phyloP scores from a whole-genome alignment of 2,113 vertebrate species.

The Casuarius casuarius region DNA sequence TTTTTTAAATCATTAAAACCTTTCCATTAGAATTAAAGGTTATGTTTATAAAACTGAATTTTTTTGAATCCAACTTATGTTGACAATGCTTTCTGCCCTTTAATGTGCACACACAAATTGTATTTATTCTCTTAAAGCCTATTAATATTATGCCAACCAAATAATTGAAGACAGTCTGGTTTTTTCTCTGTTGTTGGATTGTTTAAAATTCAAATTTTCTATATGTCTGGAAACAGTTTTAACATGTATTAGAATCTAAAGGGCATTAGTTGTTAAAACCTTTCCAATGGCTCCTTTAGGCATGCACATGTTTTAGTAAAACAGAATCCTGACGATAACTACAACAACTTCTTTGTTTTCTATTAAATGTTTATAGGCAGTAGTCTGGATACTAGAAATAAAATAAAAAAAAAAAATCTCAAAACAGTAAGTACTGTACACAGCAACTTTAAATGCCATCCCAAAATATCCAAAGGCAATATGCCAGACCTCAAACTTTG shows the following conservation, averaged over 20 bases:
- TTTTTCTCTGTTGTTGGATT: not conserved
- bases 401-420: not conserved
- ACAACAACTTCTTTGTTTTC: not conserved
- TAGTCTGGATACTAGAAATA: not conserved
- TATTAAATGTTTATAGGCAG: not conserved
- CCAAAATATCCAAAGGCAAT: not conserved
- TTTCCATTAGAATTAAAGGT: not conserved
- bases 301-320: fast-evolving
- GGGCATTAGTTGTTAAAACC: not conserved
- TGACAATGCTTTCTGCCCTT: not conserved
- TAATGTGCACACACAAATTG: not conserved
- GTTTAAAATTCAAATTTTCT: not conserved
- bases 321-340: not conserved
- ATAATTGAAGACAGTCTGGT: not conserved
- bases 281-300: not conserved
- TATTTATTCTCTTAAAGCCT: not conserved
- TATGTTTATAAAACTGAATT: not conserved
- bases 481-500: not conserved
- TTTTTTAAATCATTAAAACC: not conserved
- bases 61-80: not conserved
- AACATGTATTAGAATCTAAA: not conserved
- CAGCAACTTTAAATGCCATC: not conserved
- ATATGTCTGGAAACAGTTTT: not conserved
- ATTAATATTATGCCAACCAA: not conserved
- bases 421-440: not conserved